Conservation (phyloP, 2,113 vertebrate species). For the Pseudois nayaur region DNA sequence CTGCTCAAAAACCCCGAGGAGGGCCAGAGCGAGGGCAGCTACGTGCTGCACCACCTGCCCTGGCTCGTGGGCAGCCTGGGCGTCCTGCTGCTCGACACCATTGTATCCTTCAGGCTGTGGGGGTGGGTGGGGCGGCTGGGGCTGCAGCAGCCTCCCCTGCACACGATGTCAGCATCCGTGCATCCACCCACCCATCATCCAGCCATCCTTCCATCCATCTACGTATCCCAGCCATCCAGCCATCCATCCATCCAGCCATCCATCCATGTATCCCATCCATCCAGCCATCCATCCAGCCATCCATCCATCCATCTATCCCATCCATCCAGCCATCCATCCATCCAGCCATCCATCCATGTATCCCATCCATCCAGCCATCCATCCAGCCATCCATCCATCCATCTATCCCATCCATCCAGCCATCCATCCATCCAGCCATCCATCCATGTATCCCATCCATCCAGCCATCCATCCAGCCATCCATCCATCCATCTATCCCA, state of each 20-base stretch:
- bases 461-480: neutral
- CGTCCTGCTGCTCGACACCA: constrained; percentile 87
- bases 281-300: accelerated
- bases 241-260: accelerated
- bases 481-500: too few species aligned
- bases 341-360: neutral
- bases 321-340: too few species aligned
- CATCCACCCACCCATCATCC: accelerated
- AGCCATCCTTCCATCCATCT: neutral
- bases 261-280: too few species aligned
- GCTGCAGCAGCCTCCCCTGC: neutral
- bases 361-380: accelerated
- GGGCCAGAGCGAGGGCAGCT: constrained; percentile 82
- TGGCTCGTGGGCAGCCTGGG: constrained; percentile 98
- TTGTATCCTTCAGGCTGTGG: constrained; percentile 83
- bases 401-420: too few species aligned
- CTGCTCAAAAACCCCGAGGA: constrained; percentile 91
- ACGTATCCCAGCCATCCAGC: accelerated
- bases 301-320: too few species aligned
- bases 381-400: accelerated
- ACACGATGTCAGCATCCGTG: accelerated
- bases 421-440: accelerated
- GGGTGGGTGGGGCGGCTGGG: accelerated
- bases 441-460: too few species aligned
- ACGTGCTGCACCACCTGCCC: constrained; percentile 92